Conservation (phyloP, 2,888 invertebrate species). For the Terebella lapidaria region DNA sequence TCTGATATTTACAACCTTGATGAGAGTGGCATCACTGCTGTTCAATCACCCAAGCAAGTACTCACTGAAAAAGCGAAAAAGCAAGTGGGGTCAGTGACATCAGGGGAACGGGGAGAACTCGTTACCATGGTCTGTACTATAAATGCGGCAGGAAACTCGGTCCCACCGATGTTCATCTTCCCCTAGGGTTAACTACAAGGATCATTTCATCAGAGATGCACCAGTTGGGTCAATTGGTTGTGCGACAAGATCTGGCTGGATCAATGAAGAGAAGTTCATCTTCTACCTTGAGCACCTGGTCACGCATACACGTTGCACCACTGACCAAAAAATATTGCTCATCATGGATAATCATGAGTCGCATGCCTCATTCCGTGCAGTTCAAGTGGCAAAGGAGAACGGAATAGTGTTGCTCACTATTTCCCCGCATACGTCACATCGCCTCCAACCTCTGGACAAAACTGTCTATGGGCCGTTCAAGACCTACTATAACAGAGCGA, state of each 20-base stretch:
- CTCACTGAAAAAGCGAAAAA: background rate
- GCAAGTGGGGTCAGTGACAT: background rate
- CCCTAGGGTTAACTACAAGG: background rate
- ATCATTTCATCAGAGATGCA: background rate
- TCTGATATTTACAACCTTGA: background rate
- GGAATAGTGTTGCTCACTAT: slow-evolving; percentile 49
- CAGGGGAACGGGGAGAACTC: background rate
- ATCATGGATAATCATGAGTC: slow-evolving; percentile 37
- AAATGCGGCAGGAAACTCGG: background rate
- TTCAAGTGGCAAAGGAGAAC: slow-evolving; percentile 41
- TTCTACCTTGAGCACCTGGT: slow-evolving; percentile 37
- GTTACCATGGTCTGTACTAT: background rate
- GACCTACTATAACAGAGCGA: background rate
- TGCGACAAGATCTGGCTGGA: slow-evolving; percentile 31
- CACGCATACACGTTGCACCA: slow-evolving; percentile 28
- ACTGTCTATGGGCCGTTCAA: slow-evolving; percentile 1
- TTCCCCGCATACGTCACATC: slow-evolving; percentile 42
- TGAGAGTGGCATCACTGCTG: slow-evolving; percentile 1
- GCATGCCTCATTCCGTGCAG: slow-evolving; percentile 28
- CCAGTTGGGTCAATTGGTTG: slow-evolving; percentile 2
- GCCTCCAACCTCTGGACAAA: background rate
- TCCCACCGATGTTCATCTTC: slow-evolving; percentile 2
- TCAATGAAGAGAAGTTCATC: slow-evolving; percentile 32
- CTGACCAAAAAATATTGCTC: slow-evolving; percentile 30
- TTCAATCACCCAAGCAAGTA: background rate